phyloP scores from a whole-genome alignment of 2,113 vertebrate genomes.

The Mus spicilegus region DNA sequence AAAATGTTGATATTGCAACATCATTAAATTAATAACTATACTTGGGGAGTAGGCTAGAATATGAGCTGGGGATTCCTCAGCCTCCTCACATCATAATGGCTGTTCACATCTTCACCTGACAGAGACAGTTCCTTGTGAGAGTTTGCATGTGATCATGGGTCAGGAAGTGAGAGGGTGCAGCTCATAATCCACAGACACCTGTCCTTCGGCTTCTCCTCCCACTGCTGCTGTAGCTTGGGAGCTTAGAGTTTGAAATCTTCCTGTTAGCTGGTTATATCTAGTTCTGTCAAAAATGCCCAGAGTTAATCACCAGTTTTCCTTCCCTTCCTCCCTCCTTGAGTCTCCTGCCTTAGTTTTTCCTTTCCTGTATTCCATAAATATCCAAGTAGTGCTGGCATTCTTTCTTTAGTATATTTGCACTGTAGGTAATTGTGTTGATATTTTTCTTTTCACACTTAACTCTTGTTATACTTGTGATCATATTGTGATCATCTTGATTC shows the following conservation, averaged over 20 bases:
- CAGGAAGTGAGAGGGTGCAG: not conserved
- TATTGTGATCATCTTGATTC: constrained; percentile 30
- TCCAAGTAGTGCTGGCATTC: not conserved
- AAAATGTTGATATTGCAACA: not conserved
- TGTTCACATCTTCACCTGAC: not conserved
- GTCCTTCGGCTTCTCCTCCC: not conserved
- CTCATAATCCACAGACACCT: not conserved
- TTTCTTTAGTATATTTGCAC: constrained; percentile 37
- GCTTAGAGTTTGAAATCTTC: constrained; percentile 27
- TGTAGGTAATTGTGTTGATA: not conserved
- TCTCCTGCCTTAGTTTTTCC: not conserved
- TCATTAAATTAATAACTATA: constrained; percentile 31
- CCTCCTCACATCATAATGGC: constrained; percentile 5
- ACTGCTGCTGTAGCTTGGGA: not conserved
- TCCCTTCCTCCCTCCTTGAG: not conserved
- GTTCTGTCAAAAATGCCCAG: not conserved
- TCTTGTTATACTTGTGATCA: not conserved
- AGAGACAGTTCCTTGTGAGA: not conserved
- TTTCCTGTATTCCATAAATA: constrained; percentile 32
- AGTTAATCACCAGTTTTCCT: not conserved
- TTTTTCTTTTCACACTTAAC: constrained; percentile 7
- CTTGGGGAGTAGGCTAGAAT: not conserved
- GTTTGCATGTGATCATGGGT: not conserved
- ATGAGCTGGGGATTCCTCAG: not conserved
- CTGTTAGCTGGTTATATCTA: not conserved